phyloP scores from a whole-genome alignment of 2,113 vertebrate genomes.

The Xenopus laevis region DNA sequence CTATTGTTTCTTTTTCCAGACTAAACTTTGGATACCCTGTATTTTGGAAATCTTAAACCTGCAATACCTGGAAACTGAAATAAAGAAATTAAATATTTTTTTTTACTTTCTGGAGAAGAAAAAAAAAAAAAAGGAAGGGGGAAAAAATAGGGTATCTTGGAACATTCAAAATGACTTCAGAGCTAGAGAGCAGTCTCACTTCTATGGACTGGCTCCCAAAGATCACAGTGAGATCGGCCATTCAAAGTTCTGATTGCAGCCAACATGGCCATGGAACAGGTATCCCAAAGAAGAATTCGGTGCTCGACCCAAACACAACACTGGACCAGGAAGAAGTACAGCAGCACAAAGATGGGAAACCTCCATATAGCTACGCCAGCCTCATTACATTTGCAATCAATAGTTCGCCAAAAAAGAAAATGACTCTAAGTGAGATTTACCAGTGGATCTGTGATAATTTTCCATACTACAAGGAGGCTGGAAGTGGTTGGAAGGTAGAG shows the following conservation, averaged over 20 bases:
- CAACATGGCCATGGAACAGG: slow-evolving; percentile 78
- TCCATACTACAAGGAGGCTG: slow-evolving; percentile 87
- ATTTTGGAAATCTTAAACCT: slow-evolving; percentile 34
- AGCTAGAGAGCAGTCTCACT: slow-evolving; percentile 90
- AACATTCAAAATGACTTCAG: slow-evolving; percentile 79
- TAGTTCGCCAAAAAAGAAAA: slow-evolving; percentile 90
- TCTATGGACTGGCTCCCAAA: slow-evolving; percentile 93
- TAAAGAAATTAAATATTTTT: not conserved
- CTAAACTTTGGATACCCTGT: slow-evolving; percentile 17
- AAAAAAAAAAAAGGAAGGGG: not conserved
- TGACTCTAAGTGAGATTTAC: slow-evolving; percentile 92
- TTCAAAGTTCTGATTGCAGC: slow-evolving; percentile 77
- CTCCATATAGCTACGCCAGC: slow-evolving; percentile 89
- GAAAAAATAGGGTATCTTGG: not conserved
- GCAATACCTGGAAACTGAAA: not conserved
- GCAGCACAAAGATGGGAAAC: slow-evolving; percentile 89
- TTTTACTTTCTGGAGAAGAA: too few species aligned
- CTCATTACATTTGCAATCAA: slow-evolving; percentile 92
- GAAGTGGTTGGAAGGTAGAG: slow-evolving; percentile 91
- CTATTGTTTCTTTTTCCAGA: slow-evolving; percentile 11
- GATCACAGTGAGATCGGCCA: slow-evolving; percentile 88
- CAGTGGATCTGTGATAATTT: slow-evolving; percentile 93
- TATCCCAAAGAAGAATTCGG: slow-evolving; percentile 79
- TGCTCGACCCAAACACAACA: slow-evolving; percentile 83
- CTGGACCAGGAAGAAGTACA: slow-evolving; percentile 87